A percentile compares a stretch with the other conserved stretches of the same genome.
Conservation (phyloP, 1,140 invertebrate genomes). For the Ctenoplectra terminalis region DNA sequence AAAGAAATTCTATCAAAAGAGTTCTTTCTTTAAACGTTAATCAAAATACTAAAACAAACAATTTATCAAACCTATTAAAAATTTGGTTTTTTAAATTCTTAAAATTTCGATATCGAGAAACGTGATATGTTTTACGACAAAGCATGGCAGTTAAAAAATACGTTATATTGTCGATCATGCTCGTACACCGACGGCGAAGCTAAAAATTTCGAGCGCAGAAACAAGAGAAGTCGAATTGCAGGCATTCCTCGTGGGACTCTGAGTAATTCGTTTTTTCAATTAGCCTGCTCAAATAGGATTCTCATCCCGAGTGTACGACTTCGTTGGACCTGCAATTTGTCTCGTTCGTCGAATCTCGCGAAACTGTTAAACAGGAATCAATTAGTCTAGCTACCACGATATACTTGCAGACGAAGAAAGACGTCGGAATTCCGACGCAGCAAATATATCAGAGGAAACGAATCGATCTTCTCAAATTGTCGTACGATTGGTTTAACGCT, state of each 20-base stretch:
- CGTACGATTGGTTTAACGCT: not conserved
- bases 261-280: conserved; percentile 31
- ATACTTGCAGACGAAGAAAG: not conserved
- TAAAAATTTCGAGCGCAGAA: not conserved
- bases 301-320: not conserved
- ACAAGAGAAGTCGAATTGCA: not conserved
- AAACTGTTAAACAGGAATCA: conserved; percentile 1
- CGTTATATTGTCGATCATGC: not conserved
- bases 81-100: too few relatives aligned
- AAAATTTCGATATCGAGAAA: too few relatives aligned
- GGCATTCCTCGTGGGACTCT: not conserved
- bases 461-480: not conserved
- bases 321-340: conserved; percentile 2
- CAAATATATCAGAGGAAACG: not conserved
- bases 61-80: too few relatives aligned
- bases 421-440: not conserved
- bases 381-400: not conserved
- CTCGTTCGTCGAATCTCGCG: conserved; percentile 4
- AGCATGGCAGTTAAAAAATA: too few relatives aligned
- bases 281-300: not conserved
- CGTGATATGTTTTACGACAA: too few relatives aligned
- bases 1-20: too few relatives aligned
- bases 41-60: too few relatives aligned
- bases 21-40: too few relatives aligned
- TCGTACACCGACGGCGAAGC: not conserved